Evolutionary conservation across 2,113 vertebrate genomes (phyloP).

Genomic region (Tenebrosternarchus preto): DNA sequence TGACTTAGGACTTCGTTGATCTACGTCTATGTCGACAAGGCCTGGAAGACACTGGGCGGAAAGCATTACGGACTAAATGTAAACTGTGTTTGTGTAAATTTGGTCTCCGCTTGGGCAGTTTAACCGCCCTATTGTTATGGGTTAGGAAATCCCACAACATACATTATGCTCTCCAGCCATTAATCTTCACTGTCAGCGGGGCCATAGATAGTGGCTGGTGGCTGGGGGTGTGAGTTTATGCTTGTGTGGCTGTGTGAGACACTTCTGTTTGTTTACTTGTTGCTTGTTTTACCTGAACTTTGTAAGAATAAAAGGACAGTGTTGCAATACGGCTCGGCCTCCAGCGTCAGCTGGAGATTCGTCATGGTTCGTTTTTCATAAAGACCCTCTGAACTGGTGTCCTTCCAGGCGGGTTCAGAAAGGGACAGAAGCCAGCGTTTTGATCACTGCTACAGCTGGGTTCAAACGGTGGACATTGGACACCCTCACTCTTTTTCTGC

Average conservation of each 20-base stretch:
- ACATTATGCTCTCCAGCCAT: slow-evolving; percentile 27
- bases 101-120: slow-evolving; percentile 48
- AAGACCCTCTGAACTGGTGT: neutral
- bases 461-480: slow-evolving; percentile 5
- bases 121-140: slow-evolving; percentile 53
- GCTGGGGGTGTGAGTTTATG: neutral
- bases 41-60: slow-evolving; percentile 39
- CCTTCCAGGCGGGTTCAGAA: neutral
- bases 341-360: too few relatives aligned
- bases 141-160: slow-evolving; percentile 27
- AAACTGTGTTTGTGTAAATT: slow-evolving; percentile 55
- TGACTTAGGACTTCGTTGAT: slow-evolving; percentile 50
- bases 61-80: slow-evolving; percentile 42
- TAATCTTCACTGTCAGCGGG: slow-evolving; percentile 40
- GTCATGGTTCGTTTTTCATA: too few relatives aligned
- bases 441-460: slow-evolving; percentile 10
- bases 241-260: neutral
- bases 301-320: too few relatives aligned
- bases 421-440: neutral
- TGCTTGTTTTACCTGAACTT: neutral
- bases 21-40: slow-evolving; percentile 35
- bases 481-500: neutral
- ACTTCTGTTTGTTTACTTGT: neutral
- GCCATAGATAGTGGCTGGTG: slow-evolving; percentile 10
- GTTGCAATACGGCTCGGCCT: neutral